Evolutionary conservation across 2,888 invertebrate species (phyloP).

Genomic region (Pocota personata): DNA sequence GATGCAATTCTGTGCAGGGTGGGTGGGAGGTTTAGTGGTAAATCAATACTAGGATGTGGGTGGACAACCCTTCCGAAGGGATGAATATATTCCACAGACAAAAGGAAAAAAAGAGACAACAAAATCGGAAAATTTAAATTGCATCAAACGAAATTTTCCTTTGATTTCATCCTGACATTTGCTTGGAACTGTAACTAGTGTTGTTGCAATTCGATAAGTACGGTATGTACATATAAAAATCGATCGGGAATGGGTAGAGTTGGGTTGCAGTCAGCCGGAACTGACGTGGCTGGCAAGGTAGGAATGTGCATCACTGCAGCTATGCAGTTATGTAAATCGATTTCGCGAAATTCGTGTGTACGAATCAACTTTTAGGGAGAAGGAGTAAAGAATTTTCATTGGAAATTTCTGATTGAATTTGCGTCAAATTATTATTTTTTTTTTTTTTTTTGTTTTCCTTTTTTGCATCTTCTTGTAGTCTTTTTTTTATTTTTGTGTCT

Average conservation of each 20-base stretch:
- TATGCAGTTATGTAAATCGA: constrained; percentile 47
- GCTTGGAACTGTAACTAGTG: not conserved
- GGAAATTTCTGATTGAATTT: constrained; percentile 65
- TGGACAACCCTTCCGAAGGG: constrained; percentile 27
- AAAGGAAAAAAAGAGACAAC: not conserved
- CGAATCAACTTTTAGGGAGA: not conserved
- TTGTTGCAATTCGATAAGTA: constrained; percentile 4
- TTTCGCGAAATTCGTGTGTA: constrained; percentile 9
- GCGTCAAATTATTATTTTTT: constrained; percentile 40
- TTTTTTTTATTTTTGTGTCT: too few relatives aligned
- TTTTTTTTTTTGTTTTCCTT: not conserved
- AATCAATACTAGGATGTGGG: constrained; percentile 46
- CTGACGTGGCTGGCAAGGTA: not conserved
- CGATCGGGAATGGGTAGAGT: constrained; percentile 13
- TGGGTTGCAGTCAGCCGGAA: constrained; percentile 17
- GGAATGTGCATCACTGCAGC: constrained; percentile 34
- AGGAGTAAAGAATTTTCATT: constrained; percentile 35
- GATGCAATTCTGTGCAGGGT: not conserved
- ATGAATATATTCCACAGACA: constrained; percentile 6
- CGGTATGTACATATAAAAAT: constrained; percentile 15
- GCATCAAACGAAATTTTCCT: constrained; percentile 55
- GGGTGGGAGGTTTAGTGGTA: constrained; percentile 17
- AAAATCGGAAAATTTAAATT: constrained; percentile 61
- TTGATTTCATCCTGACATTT: constrained; percentile 64
- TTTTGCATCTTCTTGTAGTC: not conserved